Base-by-base conservation (phyloP, 2,888 invertebrate genomes). In the Microctonus brassicae region DNA sequence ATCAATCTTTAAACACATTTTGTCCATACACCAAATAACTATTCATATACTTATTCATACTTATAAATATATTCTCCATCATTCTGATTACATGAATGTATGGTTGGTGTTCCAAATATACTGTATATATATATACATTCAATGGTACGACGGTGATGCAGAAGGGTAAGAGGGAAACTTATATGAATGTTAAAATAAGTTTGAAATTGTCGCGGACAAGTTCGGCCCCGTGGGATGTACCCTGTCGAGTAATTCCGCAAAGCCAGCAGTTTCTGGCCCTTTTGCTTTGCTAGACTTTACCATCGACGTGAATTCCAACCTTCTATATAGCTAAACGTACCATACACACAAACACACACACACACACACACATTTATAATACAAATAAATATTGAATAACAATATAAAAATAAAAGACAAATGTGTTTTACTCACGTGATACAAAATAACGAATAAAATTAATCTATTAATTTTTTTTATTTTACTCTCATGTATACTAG, bases 141-240 rank as follows among this genome's bases (percentile, higher is more conserved):
- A 11, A 73, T 66, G 65, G 42, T 55, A 69, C 34, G 70, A 47
- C 36, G 47, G 61, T 33, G 73, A 52, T 61, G 71, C 60, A 26
- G 42, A 69, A 63, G 74, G 73, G 64, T 73, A 76, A 78, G 73
- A 76, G 79, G 82, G 81, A 83, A 83, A 85, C 85, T 86, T 87
- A 86, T 86, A 87, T 87, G 87, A 87, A 87, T 86, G 87, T 87
- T 87, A 86, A 87, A 87, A 87, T 87, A 87, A 87, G 86, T 87
- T 87, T 86, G 87, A 87, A 87, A 86, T 86, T 87, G 87, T 87
- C 86, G 86, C 86, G 86, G 86, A 87, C 86, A 87, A 87, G 86
- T 87, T 87, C 82, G 78, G 81, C 81, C 87, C 83, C 85, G 69
- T 74, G 86, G 85, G 86, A 86, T 77, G 79, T 77, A 83, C 82